These are phyloP conservation scores for Perognathus longimembris DNA, from an alignment of 2,113 vertebrate species.

Conservation along the genomic window DNA sequence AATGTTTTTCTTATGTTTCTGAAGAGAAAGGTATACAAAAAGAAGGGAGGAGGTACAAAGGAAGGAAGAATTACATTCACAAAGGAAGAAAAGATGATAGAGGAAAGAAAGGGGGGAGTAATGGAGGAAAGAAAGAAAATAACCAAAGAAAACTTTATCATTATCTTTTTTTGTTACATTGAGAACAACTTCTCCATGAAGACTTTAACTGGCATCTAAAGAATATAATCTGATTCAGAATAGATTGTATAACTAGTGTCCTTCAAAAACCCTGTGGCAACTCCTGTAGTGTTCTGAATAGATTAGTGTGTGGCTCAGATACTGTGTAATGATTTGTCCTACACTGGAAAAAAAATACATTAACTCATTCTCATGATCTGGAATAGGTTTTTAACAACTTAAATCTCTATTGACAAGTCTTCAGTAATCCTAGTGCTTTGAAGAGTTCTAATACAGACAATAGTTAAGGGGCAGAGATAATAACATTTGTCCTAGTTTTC, in stretches of 20 bases:
- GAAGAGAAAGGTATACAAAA: not conserved
- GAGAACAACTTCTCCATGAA: constrained; percentile 23
- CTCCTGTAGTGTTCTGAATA: not conserved
- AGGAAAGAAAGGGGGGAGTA: not conserved
- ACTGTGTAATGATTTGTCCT: not conserved
- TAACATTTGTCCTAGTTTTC: constrained; percentile 78
- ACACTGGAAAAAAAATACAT: constrained; percentile 50
- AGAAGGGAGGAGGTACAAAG: not conserved
- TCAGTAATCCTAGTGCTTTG: constrained; percentile 18
- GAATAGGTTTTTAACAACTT: constrained; percentile 50
- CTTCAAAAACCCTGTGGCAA: not conserved
- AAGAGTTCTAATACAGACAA: constrained; percentile 59
- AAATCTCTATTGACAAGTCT: constrained; percentile 48
- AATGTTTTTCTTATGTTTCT: not conserved
- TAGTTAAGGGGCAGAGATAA: constrained; percentile 62
- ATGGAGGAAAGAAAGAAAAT: not conserved
- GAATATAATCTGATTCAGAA: not conserved
- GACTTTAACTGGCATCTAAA: constrained; percentile 4
- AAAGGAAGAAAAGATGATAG: not conserved
- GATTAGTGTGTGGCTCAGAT: not conserved
- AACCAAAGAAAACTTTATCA: not conserved
- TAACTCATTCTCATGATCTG: not conserved
- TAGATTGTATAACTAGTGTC: not conserved
- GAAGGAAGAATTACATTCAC: not conserved
- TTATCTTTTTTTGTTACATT: constrained; percentile 10